A percentile compares a stretch with the other conserved stretches of the same genome.
phyloP scores from a whole-genome alignment of 2,888 invertebrate genomes.

The Noctua janthe region DNA sequence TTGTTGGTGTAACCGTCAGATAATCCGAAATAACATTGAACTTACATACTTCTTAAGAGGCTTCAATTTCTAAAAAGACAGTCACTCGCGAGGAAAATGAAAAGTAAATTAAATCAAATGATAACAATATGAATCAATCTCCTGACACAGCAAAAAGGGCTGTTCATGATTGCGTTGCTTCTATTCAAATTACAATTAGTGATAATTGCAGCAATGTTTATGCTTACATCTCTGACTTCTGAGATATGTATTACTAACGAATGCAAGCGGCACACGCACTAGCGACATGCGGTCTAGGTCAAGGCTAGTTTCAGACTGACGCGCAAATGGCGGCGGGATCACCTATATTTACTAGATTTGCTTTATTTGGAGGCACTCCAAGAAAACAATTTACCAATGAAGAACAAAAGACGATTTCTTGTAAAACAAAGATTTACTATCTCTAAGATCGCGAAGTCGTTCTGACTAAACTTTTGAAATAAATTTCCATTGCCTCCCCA shows the following conservation, averaged over 20 bases:
- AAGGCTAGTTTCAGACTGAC: not conserved
- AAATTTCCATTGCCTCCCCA: not conserved
- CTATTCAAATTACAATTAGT: not conserved
- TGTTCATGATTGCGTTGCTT: not conserved
- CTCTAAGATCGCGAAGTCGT: too few relatives aligned
- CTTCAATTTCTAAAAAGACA: not conserved
- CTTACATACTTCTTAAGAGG: not conserved
- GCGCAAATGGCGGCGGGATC: not conserved
- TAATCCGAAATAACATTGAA: not conserved
- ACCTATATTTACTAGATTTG: not conserved
- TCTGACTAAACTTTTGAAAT: not conserved
- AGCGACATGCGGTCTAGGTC: not conserved
- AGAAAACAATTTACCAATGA: not conserved
- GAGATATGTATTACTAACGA: not conserved
- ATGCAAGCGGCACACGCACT: not conserved
- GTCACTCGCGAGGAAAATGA: not conserved
- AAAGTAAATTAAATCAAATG: not conserved
- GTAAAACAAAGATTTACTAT: not conserved
- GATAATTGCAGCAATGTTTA: not conserved
- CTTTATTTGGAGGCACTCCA: not conserved
- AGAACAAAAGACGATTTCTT: not conserved
- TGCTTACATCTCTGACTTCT: not conserved
- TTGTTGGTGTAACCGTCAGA: not conserved
- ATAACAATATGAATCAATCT: not conserved
- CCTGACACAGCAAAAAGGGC: not conserved